A percentile compares a stretch with the other conserved stretches of the same genome.
These are phyloP conservation scores for Sciurus niger DNA, from an alignment of 2,113 vertebrate genomes.

Conservation along the genomic window DNA sequence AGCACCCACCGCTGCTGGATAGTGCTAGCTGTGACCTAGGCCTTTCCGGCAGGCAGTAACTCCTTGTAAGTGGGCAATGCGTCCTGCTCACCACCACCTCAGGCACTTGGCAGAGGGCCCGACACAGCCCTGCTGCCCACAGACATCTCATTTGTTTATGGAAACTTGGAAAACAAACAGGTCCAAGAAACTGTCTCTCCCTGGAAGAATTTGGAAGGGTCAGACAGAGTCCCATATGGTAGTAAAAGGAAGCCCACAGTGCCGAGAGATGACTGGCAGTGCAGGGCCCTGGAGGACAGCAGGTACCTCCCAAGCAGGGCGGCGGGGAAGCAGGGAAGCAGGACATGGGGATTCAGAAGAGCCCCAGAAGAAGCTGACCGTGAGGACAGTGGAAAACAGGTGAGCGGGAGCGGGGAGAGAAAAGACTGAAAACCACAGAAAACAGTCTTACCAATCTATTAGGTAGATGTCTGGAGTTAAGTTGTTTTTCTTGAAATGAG, in stretches of 20 bases:
- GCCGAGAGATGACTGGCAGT: accelerated
- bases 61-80: accelerated
- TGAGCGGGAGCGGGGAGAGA: background rate
- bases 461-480: constrained; percentile 98
- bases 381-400: background rate
- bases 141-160: accelerated
- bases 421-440: background rate
- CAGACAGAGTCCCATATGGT: background rate
- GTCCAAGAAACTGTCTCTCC: background rate
- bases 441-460: constrained; percentile 95
- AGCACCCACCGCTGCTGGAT: accelerated
- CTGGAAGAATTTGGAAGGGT: background rate
- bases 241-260: background rate
- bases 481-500: constrained; percentile 98
- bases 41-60: background rate
- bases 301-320: accelerated
- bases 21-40: no score
- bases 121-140: background rate
- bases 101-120: accelerated
- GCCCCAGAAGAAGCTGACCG: background rate
- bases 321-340: background rate
- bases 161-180: background rate
- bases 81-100: background rate
- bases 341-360: no score
- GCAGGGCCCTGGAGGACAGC: background rate